These are phyloP conservation scores for Ethmia dodecea DNA, from an alignment of 2,888 invertebrate species.

Conservation along the genomic window DNA sequence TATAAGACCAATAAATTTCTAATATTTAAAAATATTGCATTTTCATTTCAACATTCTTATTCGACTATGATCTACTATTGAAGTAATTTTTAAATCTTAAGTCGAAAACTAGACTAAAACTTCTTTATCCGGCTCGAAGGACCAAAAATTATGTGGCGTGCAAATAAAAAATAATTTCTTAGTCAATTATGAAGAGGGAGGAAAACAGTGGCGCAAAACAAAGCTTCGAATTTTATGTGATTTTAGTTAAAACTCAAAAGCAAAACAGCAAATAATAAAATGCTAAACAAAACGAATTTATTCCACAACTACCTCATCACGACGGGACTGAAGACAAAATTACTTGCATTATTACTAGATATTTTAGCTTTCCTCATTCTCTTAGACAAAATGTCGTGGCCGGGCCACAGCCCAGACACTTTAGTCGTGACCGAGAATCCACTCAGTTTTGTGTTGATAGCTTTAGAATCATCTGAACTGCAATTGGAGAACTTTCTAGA, in stretches of 20 bases:
- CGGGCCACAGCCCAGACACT: slow-evolving; percentile 35
- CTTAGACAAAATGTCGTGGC: slow-evolving; percentile 34
- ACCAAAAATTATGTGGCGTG: too few species aligned
- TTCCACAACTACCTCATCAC: neutral
- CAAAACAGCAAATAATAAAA: neutral
- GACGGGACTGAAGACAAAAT: neutral
- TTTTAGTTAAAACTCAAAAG: neutral
- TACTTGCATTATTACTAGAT: neutral
- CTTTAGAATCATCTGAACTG: neutral
- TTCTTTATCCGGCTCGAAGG: too few species aligned
- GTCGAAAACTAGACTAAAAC: too few species aligned
- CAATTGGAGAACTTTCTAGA: slow-evolving; percentile 16
- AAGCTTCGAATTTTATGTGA: too few species aligned
- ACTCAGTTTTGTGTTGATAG: slow-evolving; percentile 21
- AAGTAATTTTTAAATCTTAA: too few species aligned
- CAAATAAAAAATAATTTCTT: too few species aligned
- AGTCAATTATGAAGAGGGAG: too few species aligned
- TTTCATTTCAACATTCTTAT: too few species aligned
- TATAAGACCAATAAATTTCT: too few species aligned
- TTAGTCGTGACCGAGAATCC: slow-evolving; percentile 32
- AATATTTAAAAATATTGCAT: too few species aligned
- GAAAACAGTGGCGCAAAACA: too few species aligned
- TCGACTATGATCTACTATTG: too few species aligned
- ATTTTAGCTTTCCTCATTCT: slow-evolving; percentile 9
- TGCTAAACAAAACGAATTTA: neutral